These are phyloP conservation scores for Struthio camelus DNA, from an alignment of 2,113 vertebrate genomes.

Conservation along the genomic window DNA sequence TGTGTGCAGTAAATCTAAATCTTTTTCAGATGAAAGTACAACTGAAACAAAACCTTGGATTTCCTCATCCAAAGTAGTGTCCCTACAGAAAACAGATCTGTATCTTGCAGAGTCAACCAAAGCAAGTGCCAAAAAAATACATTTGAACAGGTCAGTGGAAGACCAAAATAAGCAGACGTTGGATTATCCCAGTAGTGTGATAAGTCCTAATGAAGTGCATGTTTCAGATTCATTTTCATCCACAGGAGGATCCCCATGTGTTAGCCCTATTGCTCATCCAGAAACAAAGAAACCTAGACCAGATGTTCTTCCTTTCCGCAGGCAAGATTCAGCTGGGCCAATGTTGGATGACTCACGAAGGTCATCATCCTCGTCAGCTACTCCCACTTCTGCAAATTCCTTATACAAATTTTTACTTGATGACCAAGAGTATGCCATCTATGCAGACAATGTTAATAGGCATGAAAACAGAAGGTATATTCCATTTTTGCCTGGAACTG, in stretches of 20 bases:
- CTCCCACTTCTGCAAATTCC: slow-evolving; percentile 76
- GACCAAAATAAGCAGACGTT: slow-evolving; percentile 61
- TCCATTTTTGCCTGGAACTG: slow-evolving; percentile 92
- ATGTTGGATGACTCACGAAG: slow-evolving; percentile 80
- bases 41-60: slow-evolving; percentile 45
- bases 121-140: slow-evolving; percentile 47
- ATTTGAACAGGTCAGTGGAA: slow-evolving; percentile 61
- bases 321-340: slow-evolving; percentile 85
- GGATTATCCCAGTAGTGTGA: slow-evolving; percentile 49
- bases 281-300: slow-evolving; percentile 81
- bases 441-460: slow-evolving; percentile 89
- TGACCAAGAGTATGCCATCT: slow-evolving; percentile 88
- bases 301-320: slow-evolving; percentile 88
- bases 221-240: slow-evolving; percentile 59
- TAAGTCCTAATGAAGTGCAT: slow-evolving; percentile 48
- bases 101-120: slow-evolving; percentile 68
- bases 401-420: slow-evolving; percentile 79
- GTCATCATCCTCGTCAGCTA: slow-evolving; percentile 83
- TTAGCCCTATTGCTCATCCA: slow-evolving; percentile 64
- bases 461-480: slow-evolving; percentile 96
- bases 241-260: slow-evolving; percentile 41
- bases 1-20: slow-evolving; percentile 56
- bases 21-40: slow-evolving; percentile 57
- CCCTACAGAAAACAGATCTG: slow-evolving; percentile 5
- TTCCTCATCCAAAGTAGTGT: slow-evolving; percentile 64